Base-by-base conservation (phyloP, 2,113 vertebrate species). In the Zosterops pallidus region DNA sequence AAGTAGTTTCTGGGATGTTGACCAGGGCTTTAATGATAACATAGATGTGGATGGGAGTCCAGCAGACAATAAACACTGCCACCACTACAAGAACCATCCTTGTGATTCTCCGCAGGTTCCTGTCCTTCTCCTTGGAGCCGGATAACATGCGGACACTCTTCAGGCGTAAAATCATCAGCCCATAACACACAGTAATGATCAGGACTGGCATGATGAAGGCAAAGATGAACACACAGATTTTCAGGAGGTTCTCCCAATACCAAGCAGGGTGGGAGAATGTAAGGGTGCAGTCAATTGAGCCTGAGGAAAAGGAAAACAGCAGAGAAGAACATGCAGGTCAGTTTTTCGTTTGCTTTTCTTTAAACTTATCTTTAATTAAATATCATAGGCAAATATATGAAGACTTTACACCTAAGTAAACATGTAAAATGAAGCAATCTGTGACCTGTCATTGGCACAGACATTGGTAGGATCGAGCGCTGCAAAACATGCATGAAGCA, bases 161-260 rank as follows among this genome's bases (percentile, higher is more conserved):
- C 75, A 99, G 99, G 22, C 99, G 98, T 62, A 99, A 97, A 97
- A 99, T 99, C 99, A 99, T 99, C 94, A 99, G 98, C 14, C 99
- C 99, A 1, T 99, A 99, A 85, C 99, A 99, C 84, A 99, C 98
- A 0, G 99, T 99, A 88, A 99, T 99, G 96, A 99, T 99, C 95
- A 99, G 98, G 49, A 99, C 99, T 0, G 99, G 99, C 99, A 99
- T 99, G 97, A 99, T 98, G 97, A 99, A 99, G 97, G 99, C 99
- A 35, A 99, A 99, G 98, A 99, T 99, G 96, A 99, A 99, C 33
- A 99, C 99, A 64, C 99, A 99, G 97, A 99, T 99, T 98, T 99
- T 99, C 97, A 99, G 97, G 44, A 99, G 98, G 92, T 98, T 99
- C 94, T 99, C 99, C 99, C 99, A 99, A 95, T 99, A 99, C 99